Conservation (phyloP, 1,140 invertebrate species). For the Lepidurus apus region DNA sequence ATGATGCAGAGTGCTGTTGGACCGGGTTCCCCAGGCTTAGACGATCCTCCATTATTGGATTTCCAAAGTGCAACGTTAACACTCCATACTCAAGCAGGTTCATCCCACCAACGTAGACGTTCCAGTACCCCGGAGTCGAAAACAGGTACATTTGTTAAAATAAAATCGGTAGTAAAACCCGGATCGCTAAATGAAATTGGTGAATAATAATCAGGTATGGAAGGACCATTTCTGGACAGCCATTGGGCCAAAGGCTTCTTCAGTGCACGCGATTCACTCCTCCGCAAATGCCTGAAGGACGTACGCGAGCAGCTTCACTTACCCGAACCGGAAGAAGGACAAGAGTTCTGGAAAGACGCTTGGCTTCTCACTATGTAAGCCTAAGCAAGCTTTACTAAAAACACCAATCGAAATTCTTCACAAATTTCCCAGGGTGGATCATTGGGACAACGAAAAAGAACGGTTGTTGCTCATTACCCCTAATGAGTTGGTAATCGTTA, state of each 20-base stretch:
- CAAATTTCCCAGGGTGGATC: constrained; percentile 60
- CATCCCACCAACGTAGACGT: not conserved
- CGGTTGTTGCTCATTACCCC: constrained; percentile 66
- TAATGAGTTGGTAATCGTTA: constrained; percentile 62
- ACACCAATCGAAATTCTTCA: not conserved
- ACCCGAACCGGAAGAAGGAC: not conserved
- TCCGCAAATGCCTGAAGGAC: constrained; percentile 5
- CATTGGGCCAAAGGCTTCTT: constrained; percentile 23
- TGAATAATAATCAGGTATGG: not conserved
- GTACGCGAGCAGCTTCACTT: not conserved
- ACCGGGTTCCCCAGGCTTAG: constrained; percentile 1
- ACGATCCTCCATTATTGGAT: constrained; percentile 23
- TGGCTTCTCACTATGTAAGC: constrained; percentile 30
- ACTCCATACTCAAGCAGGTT: not conserved
- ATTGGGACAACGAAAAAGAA: constrained; percentile 82
- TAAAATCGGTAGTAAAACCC: not conserved
- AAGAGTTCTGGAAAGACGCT: constrained; percentile 11
- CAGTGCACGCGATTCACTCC: constrained; percentile 23
- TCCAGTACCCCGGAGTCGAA: not conserved
- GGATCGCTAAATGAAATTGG: not conserved
- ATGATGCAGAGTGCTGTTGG: constrained; percentile 26
- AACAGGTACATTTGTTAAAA: not conserved
- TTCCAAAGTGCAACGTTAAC: constrained; percentile 25
- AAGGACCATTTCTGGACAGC: not conserved
- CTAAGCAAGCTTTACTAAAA: no score